A percentile compares a stretch with the other conserved stretches of the same genome.
These are phyloP conservation scores for Andrena flavipes DNA, from an alignment of 2,888 invertebrate genomes.

Conservation along the genomic window DNA sequence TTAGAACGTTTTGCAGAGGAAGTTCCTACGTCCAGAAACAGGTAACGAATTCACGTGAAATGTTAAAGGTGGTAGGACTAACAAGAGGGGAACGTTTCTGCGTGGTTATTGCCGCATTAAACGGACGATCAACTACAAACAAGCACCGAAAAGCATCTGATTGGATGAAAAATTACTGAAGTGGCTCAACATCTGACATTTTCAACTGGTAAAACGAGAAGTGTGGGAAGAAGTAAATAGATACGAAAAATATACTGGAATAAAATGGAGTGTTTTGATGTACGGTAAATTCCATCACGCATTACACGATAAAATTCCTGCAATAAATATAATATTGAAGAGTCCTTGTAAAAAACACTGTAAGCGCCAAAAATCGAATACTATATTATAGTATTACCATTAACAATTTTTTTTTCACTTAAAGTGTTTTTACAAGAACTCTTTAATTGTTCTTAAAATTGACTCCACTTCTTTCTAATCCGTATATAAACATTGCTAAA, in stretches of 20 bases:
- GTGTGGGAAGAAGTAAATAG: neutral
- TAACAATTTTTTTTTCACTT: too few species aligned
- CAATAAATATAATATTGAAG: neutral
- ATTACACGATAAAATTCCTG: neutral
- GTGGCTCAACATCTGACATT: neutral
- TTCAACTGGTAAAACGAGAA: neutral
- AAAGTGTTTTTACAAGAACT: too few species aligned
- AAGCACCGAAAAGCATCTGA: neutral
- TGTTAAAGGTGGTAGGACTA: conserved; percentile 15
- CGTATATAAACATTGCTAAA: too few species aligned
- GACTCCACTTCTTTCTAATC: too few species aligned
- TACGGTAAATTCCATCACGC: neutral
- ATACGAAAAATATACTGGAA: neutral
- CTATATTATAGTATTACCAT: too few species aligned
- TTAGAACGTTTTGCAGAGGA: conserved; percentile 33
- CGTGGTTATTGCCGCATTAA: neutral
- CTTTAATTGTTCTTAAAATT: too few species aligned
- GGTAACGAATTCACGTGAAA: conserved; percentile 11
- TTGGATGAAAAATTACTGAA: neutral
- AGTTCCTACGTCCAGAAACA: neutral
- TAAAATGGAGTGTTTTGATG: neutral
- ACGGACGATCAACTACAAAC: neutral
- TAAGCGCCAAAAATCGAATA: too few species aligned
- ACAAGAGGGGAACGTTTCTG: neutral
- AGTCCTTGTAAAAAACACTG: too few species aligned